Evolutionary conservation across 1,140 invertebrate species (phyloP), one percentile per base, ranked within the genome.

Genomic region (Neodiprion lecontei): DNA sequence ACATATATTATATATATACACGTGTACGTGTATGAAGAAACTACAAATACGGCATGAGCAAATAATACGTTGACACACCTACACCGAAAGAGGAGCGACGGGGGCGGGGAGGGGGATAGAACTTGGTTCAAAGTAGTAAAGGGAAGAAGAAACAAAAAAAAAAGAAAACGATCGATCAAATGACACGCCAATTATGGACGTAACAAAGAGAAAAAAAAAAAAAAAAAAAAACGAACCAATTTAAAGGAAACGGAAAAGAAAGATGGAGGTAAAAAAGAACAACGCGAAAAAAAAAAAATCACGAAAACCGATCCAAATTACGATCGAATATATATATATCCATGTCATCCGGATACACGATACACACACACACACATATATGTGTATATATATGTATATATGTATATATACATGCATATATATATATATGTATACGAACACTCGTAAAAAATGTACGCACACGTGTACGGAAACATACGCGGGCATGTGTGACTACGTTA

Each of bases 241-340:
- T 48, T 67, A 72, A 17, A 72, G n/a, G 53, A 61, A 28, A 23
- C 21, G 47, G 53, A 53, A 11, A 17, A 72, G 11, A 72, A 77
- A 69, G 77, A 61, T 69, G 74, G 77, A 74, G 76, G 77, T 74
- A 78, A 78, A 73, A 76, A 77, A 78, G 69, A 77, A 75, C 74
- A 73, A 65, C 75, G 77, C 74, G 78, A 75, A n/a, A 75, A 76
- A 81, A 72, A 73, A 70, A 21, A 21, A 21, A 21, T 21, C 17
- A 21, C 17, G 17, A 21, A 21, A 21, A 21, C 17, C 17, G 17
- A 21, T 21, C 17, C 17, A 21, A 21, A 21, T 21, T 21, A 21
- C 17, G 17, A 21, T 21, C 17, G 17, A 21, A 21, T 21, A 21
- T 21, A 21, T 21, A 21, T 21, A 21, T 21, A 21, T 21, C 17